Evolutionary conservation across 1,140 invertebrate genomes (phyloP).

Genomic region (Listronotus bonariensis): DNA sequence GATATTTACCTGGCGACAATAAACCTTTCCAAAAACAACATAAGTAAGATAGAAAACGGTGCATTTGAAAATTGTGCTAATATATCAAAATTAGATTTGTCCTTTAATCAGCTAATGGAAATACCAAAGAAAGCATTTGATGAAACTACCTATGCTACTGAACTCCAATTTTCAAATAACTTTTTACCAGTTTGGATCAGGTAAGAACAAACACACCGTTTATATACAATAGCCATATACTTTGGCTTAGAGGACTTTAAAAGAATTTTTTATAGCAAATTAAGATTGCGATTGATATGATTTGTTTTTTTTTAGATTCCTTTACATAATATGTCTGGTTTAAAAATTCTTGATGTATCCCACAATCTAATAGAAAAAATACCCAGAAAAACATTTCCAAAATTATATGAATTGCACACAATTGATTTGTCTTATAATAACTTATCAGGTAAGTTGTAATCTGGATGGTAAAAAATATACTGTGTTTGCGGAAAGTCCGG

Average conservation of each 20-base stretch:
- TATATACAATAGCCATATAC: too few species aligned
- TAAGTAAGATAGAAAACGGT: conserved; percentile 73
- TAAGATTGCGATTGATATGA: too few species aligned
- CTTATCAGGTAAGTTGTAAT: conserved; percentile 56
- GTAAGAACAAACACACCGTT: too few species aligned
- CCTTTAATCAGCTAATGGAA: conserved; percentile 56
- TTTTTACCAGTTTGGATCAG: conserved; percentile 16
- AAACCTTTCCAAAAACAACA: conserved; percentile 80
- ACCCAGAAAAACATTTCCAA: conserved; percentile 83
- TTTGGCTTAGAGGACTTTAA: too few species aligned
- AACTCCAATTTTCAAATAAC: conserved; percentile 79
- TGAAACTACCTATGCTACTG: conserved; percentile 75
- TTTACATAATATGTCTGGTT: conserved; percentile 81
- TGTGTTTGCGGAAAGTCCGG: too few species aligned
- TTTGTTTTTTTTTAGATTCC: conserved; percentile 66
- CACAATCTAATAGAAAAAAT: conserved; percentile 75
- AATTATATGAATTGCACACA: conserved; percentile 88
- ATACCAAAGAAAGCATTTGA: conserved; percentile 30
- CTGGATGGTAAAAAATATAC: too few species aligned
- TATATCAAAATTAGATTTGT: conserved; percentile 82
- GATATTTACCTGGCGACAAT: conserved; percentile 79
- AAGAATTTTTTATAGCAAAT: too few species aligned
- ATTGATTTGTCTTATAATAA: conserved; percentile 87
- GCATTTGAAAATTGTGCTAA: conserved; percentile 89
- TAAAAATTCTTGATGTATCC: conserved; percentile 79